Evolutionary conservation across 2,113 vertebrate genomes (phyloP).

Genomic region (Calypte anna): DNA sequence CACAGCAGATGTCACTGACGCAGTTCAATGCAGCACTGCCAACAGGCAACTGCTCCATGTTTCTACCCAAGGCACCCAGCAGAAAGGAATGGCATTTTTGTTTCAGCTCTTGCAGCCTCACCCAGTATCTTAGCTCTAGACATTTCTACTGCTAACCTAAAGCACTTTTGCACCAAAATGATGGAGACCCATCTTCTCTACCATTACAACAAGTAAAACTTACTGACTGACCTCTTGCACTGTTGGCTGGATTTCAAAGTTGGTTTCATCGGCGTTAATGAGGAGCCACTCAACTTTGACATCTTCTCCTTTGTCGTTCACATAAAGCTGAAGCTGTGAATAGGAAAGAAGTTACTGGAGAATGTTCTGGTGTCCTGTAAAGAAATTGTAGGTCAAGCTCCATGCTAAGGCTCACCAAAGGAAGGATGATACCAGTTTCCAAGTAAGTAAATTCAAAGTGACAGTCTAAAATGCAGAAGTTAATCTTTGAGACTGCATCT

Average conservation of each 20-base stretch:
- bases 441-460: neutral
- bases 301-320: slow-evolving; percentile 82
- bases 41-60: neutral
- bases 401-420: neutral
- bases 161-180: neutral
- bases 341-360: neutral
- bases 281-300: slow-evolving; percentile 85
- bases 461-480: neutral
- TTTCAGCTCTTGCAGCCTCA: neutral
- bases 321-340: slow-evolving; percentile 86
- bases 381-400: neutral
- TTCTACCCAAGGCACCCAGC: neutral
- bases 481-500: neutral
- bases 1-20: neutral
- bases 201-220: neutral
- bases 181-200: neutral
- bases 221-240: slow-evolving; percentile 73
- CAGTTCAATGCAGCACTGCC: neutral
- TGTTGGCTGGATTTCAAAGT: slow-evolving; percentile 69
- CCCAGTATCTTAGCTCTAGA: neutral
- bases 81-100: neutral
- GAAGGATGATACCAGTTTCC: neutral
- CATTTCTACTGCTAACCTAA: neutral
- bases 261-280: slow-evolving; percentile 48
- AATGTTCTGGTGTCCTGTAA: neutral